Percentiles rank a stretch among this genome's conserved stretches.
phyloP scores from a whole-genome alignment of 2,113 vertebrate species.

The Sisor rabdophorus region DNA sequence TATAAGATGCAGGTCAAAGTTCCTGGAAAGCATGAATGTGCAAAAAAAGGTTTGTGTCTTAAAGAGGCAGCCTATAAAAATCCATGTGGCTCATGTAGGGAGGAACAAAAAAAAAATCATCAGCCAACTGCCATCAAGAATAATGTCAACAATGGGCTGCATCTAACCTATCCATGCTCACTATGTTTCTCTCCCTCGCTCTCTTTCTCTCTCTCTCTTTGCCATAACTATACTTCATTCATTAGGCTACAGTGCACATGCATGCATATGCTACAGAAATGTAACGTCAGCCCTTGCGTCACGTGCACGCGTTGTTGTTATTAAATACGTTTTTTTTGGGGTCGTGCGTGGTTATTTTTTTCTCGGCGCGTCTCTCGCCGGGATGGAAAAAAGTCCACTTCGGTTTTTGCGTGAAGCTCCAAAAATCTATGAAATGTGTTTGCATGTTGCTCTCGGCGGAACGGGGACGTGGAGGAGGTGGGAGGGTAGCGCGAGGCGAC shows the following conservation, averaged over 20 bases:
- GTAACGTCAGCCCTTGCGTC: not conserved
- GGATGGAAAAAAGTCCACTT: slow-evolving; percentile 77
- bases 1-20: slow-evolving; percentile 43
- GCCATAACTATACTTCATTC: slow-evolving; percentile 47
- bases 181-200: slow-evolving; percentile 23
- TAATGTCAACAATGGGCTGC: slow-evolving; percentile 51
- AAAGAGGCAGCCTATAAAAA: slow-evolving; percentile 53
- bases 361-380: slow-evolving; percentile 1
- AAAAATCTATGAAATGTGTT: slow-evolving; percentile 83
- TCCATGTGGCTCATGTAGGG: slow-evolving; percentile 42
- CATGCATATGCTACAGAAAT: slow-evolving; percentile 22
- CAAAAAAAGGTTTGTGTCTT: slow-evolving; percentile 49
- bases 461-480: slow-evolving; percentile 86
- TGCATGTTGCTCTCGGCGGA: slow-evolving; percentile 75
- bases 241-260: slow-evolving; percentile 41
- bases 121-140: slow-evolving; percentile 52
- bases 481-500: slow-evolving; percentile 67
- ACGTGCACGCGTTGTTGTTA: slow-evolving; percentile 11
- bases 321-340: not conserved
- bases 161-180: slow-evolving; percentile 47
- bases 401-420: slow-evolving; percentile 91
- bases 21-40: slow-evolving; percentile 55
- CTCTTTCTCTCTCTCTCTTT: slow-evolving; percentile 35
- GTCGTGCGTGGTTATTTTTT: not conserved
- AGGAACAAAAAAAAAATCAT: slow-evolving; percentile 40